phyloP scores from a whole-genome alignment of 1,140 invertebrate species.

The Hestina assimilis region DNA sequence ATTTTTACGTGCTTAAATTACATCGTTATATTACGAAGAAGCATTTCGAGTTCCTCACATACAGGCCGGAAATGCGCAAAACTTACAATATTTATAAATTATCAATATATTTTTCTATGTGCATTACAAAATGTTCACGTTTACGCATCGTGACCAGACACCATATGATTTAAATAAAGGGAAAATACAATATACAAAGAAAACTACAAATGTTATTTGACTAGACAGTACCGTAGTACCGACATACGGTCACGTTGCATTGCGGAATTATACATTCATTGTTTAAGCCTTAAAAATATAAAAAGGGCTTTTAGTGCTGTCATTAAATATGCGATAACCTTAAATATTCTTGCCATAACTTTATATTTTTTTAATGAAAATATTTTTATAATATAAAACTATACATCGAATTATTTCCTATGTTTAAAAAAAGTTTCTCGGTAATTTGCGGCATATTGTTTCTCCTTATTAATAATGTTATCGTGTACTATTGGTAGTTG shows the following conservation, averaged over 20 bases:
- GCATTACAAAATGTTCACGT: conserved; percentile 21
- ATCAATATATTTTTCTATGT: conserved; percentile 23
- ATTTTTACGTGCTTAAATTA: conserved; percentile 4
- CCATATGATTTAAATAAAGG: conserved; percentile 56
- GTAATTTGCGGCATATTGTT: neutral
- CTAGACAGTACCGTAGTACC: conserved; percentile 75
- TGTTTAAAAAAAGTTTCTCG: neutral
- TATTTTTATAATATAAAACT: neutral
- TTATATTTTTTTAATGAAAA: neutral
- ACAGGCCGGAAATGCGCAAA: conserved; percentile 10
- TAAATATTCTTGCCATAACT: too few species aligned
- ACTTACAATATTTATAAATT: conserved; percentile 29
- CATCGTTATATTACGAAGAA: conserved; percentile 17
- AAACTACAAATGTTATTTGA: conserved; percentile 71
- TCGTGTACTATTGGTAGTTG: neutral
- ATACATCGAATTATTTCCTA: neutral
- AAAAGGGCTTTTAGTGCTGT: conserved; percentile 55
- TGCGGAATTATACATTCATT: conserved; percentile 37
- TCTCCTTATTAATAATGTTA: too few species aligned
- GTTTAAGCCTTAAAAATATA: conserved; percentile 19
- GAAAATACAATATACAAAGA: conserved; percentile 70
- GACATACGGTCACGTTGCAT: conserved; percentile 53
- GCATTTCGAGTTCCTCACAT: conserved; percentile 2
- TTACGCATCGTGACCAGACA: conserved; percentile 54
- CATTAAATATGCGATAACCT: too few species aligned